phyloP scores from a whole-genome alignment of 2,113 vertebrate genomes.

The Pseudorhombus dupliciocellatus region DNA sequence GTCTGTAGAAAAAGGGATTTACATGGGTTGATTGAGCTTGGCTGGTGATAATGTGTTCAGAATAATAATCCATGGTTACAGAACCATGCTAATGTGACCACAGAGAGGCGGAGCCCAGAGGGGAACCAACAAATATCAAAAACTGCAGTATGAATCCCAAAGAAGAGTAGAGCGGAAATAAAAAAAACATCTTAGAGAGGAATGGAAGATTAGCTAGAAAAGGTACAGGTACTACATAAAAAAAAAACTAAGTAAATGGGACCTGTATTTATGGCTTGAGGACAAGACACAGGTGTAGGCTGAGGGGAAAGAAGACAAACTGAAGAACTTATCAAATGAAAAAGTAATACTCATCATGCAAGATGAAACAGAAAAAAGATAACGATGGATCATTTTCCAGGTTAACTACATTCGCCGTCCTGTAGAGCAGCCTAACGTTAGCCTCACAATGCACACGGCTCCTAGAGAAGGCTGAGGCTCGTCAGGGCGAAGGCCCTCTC shows the following conservation, averaged over 20 bases:
- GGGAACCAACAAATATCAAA: background rate
- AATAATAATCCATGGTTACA: conserved; percentile 35
- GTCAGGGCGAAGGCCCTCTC: too few species aligned
- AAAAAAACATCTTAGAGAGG: background rate
- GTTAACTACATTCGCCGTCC: too few species aligned
- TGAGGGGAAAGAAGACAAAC: background rate
- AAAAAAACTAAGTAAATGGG: background rate
- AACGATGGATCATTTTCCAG: too few species aligned
- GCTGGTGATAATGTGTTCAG: conserved; percentile 31
- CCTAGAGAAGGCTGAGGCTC: too few species aligned
- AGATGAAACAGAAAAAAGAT: too few species aligned
- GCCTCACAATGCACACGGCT: too few species aligned
- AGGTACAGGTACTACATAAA: background rate
- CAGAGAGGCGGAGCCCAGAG: conserved; percentile 27
- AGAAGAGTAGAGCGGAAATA: background rate
- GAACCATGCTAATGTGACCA: conserved; percentile 52
- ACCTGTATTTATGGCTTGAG: too few species aligned
- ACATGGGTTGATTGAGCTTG: conserved; percentile 27
- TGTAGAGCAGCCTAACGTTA: too few species aligned
- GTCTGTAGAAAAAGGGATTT: conserved; percentile 50
- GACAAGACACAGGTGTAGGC: background rate
- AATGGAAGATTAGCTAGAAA: background rate
- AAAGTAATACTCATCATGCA: too few species aligned
- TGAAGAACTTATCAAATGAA: too few species aligned
- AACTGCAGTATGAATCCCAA: background rate